Base-by-base conservation (phyloP, 2,888 invertebrate species). In the Hedya salicella region DNA sequence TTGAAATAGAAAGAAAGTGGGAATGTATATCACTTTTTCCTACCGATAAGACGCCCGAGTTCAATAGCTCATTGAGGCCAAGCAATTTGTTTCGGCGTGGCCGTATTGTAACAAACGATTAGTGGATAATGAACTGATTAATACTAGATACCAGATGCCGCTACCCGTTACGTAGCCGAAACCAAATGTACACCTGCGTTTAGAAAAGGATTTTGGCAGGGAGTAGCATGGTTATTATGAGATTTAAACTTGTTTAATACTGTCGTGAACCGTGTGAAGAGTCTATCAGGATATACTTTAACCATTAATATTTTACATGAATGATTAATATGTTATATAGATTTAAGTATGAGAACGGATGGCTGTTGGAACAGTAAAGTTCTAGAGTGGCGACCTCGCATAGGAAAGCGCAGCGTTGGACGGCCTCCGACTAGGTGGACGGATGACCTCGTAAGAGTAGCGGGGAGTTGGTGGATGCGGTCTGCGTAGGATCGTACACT, bases 21-120 rank as follows among this genome's bases (percentile, higher is more conserved):
- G 25, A 48, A 48, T 40, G 6, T 21, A 25, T 36, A 17, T 50
- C 49, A 54, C 44, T 30, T 50, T 54, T 36, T 5, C 13, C 32
- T 57, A 25, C 54, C 52, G 36, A 36, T 48, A 39, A 61, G 36
- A 49, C 59, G 64, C 54, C 64, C 64, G 64, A 62, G 62, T 67
- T 71, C 62, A 67, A 67, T 44, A 70, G 72, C 69, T 70, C 74
- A 79, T 78, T 76, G 76, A 73, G 83, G 83, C 78, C 81, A 80
- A 69, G 79, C 70, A 68, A 73, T 77, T 76, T 71, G 77, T 75
- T 74, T 72, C 70, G 73, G 67, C 71, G 74, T 73, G 75, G 72
- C 75, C 70, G 71, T 72, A 75, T 61, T 67, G 62, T 50, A 66
- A 68, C 61, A 46, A 68, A 69, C 71, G 70, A 71, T 74, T 69